Conservation (phyloP, 2,113 vertebrate genomes). For the Cyprinus carpio region DNA sequence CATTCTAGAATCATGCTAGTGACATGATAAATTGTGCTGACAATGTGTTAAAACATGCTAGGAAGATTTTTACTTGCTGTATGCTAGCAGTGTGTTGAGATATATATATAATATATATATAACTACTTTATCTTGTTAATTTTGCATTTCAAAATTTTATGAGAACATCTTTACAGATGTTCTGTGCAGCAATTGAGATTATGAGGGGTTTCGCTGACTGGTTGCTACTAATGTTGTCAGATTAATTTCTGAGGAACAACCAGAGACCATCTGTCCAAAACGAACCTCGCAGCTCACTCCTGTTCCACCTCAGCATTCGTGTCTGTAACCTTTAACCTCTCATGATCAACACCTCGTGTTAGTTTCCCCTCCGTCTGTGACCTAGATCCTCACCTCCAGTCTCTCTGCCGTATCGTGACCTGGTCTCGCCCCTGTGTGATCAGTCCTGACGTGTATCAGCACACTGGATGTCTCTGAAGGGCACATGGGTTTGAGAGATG, state of each 20-base stretch:
- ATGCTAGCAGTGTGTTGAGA: too few relatives aligned
- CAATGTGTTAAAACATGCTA: too few relatives aligned
- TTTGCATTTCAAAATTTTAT: too few relatives aligned
- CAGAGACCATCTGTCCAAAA: neutral
- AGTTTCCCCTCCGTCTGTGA: neutral
- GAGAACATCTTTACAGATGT: too few relatives aligned
- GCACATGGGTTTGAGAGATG: neutral
- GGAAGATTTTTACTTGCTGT: too few relatives aligned
- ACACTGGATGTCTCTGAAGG: neutral
- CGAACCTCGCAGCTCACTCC: neutral
- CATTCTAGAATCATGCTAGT: too few relatives aligned
- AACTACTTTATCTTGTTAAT: too few relatives aligned
- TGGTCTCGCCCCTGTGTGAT: neutral
- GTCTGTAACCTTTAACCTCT: neutral
- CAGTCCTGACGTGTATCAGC: neutral
- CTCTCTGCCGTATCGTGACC: neutral
- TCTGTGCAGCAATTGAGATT: too few relatives aligned
- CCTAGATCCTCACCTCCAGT: neutral
- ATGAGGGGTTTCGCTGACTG: too few relatives aligned
- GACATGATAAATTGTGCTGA: too few relatives aligned
- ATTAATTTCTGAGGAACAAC: neutral
- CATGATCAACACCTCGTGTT: neutral
- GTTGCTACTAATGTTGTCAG: neutral
- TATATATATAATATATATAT: too few relatives aligned
- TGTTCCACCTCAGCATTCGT: neutral